Base-by-base conservation (phyloP, 2,797 vertebrate species). In the Valencia hispanica region DNA sequence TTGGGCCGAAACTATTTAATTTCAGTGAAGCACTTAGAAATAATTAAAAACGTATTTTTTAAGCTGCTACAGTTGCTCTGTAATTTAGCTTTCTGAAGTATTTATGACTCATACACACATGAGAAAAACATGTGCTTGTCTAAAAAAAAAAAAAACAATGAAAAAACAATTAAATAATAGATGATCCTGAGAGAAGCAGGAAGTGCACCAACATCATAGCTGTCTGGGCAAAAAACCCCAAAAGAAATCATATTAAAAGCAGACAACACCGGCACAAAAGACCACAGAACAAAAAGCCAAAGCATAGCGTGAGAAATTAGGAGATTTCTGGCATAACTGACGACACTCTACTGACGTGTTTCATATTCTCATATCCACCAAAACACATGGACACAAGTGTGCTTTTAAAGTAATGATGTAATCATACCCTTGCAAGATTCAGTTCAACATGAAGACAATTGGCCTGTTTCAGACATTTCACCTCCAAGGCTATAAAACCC, bases 401-500 rank as follows among this genome's bases (percentile, higher is more conserved):
- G 68, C 71, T 86, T 79, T 73, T 72, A 30, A 80, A 73, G 63
- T 32, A 61, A 82, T 86, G 72, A 72, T 32, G 22, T 70, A 66
- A 85, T 84, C 48, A 77, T 74, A 39, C 50, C 72, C 17, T 47
- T 27, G 72, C 36, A 57, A 78, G 73, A 81, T 57, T 34, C 20
- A 27, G 70, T 68, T 77, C 43, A 51, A 47, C 59, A 25, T 32
- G n/a, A 20, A 27, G 61, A 75, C 55, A 81, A 9, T 59, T 32
- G 68, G 82, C 14, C 43, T 9, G 32, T 74, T 80, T 85, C 77
- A 85, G 50, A 73, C 81, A 72, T 41, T 69, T 79, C 82, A 75
- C 76, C 87, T 89, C 73, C 66, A 70, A n/a, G 86, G 77, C 82
- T 72, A 27, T 82, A 83, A 88, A 87, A 57, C 10, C 59, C 36